phyloP scores from a whole-genome alignment of 2,888 invertebrate species.

The Tanypteryx hageni region DNA sequence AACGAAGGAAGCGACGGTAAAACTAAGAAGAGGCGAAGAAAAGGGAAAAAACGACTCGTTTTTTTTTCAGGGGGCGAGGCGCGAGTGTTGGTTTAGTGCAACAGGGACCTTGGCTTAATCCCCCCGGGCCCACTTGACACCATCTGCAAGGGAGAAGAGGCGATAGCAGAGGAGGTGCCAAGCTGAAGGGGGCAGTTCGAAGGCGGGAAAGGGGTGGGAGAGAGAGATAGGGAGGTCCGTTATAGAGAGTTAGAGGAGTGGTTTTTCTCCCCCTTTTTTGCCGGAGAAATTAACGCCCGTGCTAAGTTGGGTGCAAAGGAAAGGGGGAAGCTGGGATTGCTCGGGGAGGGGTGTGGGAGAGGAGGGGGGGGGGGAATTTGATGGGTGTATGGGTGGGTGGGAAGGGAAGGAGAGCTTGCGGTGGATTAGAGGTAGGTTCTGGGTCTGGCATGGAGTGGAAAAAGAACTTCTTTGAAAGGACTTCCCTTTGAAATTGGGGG shows the following conservation, averaged over 20 bases:
- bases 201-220: not conserved
- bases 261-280: not conserved
- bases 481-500: slow-evolving; percentile 11
- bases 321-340: not conserved
- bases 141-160: not conserved
- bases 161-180: not conserved
- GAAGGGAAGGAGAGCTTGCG: not conserved
- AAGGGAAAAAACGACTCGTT: not conserved
- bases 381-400: not conserved
- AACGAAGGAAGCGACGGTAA: not conserved
- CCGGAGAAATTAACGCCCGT: not conserved
- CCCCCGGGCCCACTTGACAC: not conserved
- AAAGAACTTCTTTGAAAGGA: not conserved
- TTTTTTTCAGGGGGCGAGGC: not conserved
- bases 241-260: not conserved
- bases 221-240: not conserved
- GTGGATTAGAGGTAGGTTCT: not conserved
- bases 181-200: not conserved
- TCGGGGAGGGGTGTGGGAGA: too few species aligned
- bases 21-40: not conserved
- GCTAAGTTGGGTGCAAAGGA: not conserved
- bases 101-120: not conserved
- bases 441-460: too few species aligned
- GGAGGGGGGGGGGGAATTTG: not conserved
- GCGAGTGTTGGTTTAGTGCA: not conserved